A percentile compares a stretch with the other conserved stretches of the same genome.
phyloP scores from a whole-genome alignment of 1,140 invertebrate species.

The Cotesia typhae region DNA sequence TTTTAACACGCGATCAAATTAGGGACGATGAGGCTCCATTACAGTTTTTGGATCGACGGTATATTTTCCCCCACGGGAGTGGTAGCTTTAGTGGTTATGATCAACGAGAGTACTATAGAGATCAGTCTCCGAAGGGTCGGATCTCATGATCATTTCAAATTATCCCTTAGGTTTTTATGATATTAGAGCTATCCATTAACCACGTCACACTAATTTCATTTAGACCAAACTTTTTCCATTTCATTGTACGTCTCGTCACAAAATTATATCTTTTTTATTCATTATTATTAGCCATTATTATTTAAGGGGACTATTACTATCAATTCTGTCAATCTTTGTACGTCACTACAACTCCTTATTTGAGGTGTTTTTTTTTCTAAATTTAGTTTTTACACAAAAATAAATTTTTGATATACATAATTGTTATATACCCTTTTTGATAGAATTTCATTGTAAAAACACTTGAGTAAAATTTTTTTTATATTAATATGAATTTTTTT shows the following conservation, averaged over 20 bases:
- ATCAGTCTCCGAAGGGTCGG: neutral
- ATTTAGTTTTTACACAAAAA: too few relatives aligned
- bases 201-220: neutral
- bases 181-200: too few relatives aligned
- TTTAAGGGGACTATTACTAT: neutral
- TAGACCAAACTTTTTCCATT: neutral
- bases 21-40: neutral
- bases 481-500: too few relatives aligned
- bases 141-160: constrained; percentile 2
- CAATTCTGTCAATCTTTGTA: too few relatives aligned
- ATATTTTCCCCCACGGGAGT: neutral
- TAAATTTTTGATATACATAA: too few relatives aligned
- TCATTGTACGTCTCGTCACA: neutral
- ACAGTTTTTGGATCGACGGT: constrained; percentile 2
- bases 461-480: too few relatives aligned
- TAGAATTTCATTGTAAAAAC: too few relatives aligned
- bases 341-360: too few relatives aligned
- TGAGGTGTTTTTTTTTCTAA: too few relatives aligned
- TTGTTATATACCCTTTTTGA: too few relatives aligned
- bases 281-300: neutral
- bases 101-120: neutral
- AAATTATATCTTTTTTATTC: constrained; percentile 1
- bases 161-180: neutral
- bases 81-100: neutral
- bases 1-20: constrained; percentile 20